phyloP scores from a whole-genome alignment of 2,888 invertebrate genomes.

The Eupithecia tripunctaria region DNA sequence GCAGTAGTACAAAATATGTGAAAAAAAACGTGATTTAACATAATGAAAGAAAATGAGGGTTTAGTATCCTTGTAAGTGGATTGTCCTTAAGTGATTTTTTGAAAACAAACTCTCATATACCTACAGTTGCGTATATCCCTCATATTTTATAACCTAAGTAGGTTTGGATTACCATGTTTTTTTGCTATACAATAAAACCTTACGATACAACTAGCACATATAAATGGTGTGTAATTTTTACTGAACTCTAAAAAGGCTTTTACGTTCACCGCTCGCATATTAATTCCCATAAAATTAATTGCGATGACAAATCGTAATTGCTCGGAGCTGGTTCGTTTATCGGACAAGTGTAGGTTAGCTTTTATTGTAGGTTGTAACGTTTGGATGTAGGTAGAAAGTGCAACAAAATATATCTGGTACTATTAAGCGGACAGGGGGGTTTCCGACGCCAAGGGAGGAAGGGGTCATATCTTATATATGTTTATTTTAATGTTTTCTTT shows the following conservation, averaged over 20 bases:
- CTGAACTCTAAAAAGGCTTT: slow-evolving; percentile 63
- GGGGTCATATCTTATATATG: neutral
- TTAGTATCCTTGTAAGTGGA: no score
- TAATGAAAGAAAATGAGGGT: no score
- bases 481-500: no score
- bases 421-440: neutral
- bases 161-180: neutral
- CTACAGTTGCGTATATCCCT: neutral
- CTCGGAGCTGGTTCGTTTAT: slow-evolving; percentile 67
- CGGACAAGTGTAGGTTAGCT: slow-evolving; percentile 46
- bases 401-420: neutral
- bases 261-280: slow-evolving; percentile 80
- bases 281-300: slow-evolving; percentile 83
- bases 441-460: neutral
- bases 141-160: neutral
- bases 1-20: no score
- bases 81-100: no score
- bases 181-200: neutral
- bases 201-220: neutral
- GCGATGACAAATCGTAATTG: slow-evolving; percentile 83
- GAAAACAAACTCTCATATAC: no score
- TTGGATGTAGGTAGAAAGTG: neutral
- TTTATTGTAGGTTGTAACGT: slow-evolving; percentile 39
- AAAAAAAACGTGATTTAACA: no score
- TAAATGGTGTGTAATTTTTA: slow-evolving; percentile 11